These are phyloP conservation scores for Anthoscopus minutus DNA, from an alignment of 2,113 vertebrate genomes.

Conservation along the genomic window DNA sequence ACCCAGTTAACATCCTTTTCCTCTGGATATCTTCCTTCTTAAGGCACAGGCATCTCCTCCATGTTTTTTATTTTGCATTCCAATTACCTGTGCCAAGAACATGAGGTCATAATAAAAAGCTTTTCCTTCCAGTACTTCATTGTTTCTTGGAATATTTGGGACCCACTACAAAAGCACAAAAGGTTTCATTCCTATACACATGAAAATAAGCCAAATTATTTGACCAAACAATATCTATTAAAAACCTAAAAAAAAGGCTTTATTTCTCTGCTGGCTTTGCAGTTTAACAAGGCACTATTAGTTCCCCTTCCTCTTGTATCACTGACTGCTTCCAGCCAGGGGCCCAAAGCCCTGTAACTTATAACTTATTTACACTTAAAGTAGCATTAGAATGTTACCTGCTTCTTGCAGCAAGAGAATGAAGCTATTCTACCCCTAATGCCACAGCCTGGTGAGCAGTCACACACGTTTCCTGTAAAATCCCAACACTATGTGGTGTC, in stretches of 20 bases:
- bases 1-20: neutral
- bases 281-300: neutral
- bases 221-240: neutral
- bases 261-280: neutral
- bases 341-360: neutral
- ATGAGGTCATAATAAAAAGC: neutral
- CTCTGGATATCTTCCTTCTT: neutral
- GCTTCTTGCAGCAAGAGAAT: neutral
- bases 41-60: neutral
- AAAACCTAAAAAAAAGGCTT: neutral
- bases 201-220: neutral
- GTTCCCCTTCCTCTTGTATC: neutral
- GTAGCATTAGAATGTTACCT: neutral
- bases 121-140: neutral
- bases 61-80: neutral
- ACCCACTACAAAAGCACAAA: neutral
- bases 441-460: neutral
- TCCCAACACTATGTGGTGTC: neutral
- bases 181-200: neutral
- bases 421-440: neutral
- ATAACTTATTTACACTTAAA: neutral
- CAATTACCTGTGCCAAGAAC: neutral
- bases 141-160: neutral
- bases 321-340: neutral
- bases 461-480: neutral